Evolutionary conservation across 2,888 invertebrate species (phyloP).

Genomic region (Mesopsocus fuscifrons): DNA sequence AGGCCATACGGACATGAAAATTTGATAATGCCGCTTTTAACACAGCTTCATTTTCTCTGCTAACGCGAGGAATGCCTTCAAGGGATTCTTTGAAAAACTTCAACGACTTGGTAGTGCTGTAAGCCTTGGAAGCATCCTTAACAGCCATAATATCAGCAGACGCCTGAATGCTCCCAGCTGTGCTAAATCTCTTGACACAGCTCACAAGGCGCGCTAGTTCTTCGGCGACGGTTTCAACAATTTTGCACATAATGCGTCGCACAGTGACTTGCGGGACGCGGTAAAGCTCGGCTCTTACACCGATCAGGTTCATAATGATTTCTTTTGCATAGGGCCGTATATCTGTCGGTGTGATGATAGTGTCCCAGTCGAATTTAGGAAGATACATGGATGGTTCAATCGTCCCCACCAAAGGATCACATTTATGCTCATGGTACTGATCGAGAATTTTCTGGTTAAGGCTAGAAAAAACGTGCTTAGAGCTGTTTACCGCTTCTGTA

Average conservation of each 20-base stretch:
- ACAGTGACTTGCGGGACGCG: constrained; percentile 61
- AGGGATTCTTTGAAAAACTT: constrained; percentile 61
- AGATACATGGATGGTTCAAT: constrained; percentile 93
- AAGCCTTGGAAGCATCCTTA: constrained; percentile 40
- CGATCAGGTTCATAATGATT: constrained; percentile 61
- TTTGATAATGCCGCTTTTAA: constrained; percentile 41
- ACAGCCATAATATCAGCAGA: constrained; percentile 53
- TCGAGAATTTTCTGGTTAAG: constrained; percentile 38
- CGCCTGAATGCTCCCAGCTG: constrained; percentile 56
- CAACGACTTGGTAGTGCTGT: constrained; percentile 39
- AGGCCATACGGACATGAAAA: constrained; percentile 43
- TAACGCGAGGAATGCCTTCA: constrained; percentile 50
- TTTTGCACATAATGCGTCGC: constrained; percentile 47
- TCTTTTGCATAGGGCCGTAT: constrained; percentile 78
- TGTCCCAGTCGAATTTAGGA: constrained; percentile 71
- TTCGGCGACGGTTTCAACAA: constrained; percentile 82
- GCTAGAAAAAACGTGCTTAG: constrained; percentile 27
- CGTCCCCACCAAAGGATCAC: constrained; percentile 86
- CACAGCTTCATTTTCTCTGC: constrained; percentile 34
- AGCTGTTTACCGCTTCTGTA: constrained; percentile 44
- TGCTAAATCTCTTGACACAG: constrained; percentile 46
- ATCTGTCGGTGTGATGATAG: constrained; percentile 52
- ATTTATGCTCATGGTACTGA: constrained; percentile 72
- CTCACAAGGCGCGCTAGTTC: constrained; percentile 76
- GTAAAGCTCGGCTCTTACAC: constrained; percentile 62